Evolutionary conservation across 2,797 vertebrate species (phyloP), one percentile per base, ranked within the genome.

Genomic region (Anniella stebbinsi): DNA sequence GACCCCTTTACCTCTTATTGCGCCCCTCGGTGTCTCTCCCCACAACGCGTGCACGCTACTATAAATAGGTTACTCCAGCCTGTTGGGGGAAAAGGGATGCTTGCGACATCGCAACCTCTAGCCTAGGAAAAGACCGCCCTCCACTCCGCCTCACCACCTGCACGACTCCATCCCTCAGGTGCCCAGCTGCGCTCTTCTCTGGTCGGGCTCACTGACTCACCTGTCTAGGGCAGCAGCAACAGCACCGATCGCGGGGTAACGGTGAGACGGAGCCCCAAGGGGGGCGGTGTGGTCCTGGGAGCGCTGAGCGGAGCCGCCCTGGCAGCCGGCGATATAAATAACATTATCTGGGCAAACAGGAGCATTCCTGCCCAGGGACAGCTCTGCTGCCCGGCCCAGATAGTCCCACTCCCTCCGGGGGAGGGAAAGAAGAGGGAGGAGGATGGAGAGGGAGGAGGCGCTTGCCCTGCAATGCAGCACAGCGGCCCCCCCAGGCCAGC

Each of bases 311-410:
- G 92, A 92, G 89, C 95, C 93, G 92, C 95, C 96, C 95, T 96
- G 91, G 94, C 96, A 90, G 89, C 89, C 80, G 57, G 41, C 94
- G 96, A 97, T 97, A 97, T 97, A 97, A 97, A 97, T 97, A 97
- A 97, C 97, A 97, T 97, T 97, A 97, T 97, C 97, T 96, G 96
- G 67, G 87, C 92, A 91, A 96, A 97, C 96, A 97, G 97, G 97
- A 96, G 95, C 97, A 97, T 97, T 97, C 97, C 97, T 97, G 96
- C 95, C 93, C 94, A 93, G 95, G 96, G 96, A 96, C 96, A 94
- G 95, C 96, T 94, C 95, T 93, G 96, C 95, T 97, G 97, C 96
- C 95, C 94, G 94, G 97, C 97, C 96, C 96, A 95, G 96, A 97
- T 97, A 97, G 96, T 95, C 95, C 96, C 93, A 94, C 90, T 92